phyloP scores from a whole-genome alignment of 2,113 vertebrate genomes.

The Apistogramma diplotaenia region DNA sequence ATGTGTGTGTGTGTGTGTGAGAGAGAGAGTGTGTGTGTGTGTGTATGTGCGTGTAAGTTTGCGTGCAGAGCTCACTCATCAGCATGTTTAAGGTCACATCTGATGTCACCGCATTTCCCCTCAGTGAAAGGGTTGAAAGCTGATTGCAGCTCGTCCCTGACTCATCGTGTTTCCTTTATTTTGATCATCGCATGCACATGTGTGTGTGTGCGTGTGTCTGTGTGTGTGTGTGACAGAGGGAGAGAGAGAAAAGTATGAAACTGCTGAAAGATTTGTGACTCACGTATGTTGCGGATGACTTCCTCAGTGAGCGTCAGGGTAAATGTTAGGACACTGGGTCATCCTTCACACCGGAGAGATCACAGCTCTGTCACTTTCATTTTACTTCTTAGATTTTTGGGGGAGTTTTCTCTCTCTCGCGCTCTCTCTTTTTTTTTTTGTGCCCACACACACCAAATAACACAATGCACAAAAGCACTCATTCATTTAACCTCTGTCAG shows the following conservation, averaged over 20 bases:
- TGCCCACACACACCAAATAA: conserved; percentile 22
- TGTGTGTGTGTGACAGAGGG: neutral
- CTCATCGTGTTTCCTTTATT: conserved; percentile 52
- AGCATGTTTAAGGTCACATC: conserved; percentile 62
- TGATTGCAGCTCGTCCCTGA: conserved; percentile 35
- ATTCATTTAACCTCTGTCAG: conserved; percentile 58
- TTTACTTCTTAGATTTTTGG: neutral
- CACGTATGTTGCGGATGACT: neutral
- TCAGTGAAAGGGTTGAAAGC: conserved; percentile 21
- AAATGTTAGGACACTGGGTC: conserved; percentile 23
- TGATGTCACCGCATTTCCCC: conserved; percentile 67
- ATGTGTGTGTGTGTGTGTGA: neutral
- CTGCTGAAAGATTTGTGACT: conserved; percentile 9
- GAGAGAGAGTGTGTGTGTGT: conserved; percentile 2
- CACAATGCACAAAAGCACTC: conserved; percentile 41
- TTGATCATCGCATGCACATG: conserved; percentile 13
- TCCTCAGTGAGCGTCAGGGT: neutral
- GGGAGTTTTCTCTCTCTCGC: neutral
- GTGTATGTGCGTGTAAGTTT: neutral
- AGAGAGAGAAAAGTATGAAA: neutral
- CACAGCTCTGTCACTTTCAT: neutral
- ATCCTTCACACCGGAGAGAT: neutral
- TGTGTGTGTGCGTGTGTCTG: neutral
- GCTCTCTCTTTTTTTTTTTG: neutral
- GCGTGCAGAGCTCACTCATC: conserved; percentile 36